Evolutionary conservation across 2,888 invertebrate genomes (phyloP).

Genomic region (Rotaria magnacalcarata): DNA sequence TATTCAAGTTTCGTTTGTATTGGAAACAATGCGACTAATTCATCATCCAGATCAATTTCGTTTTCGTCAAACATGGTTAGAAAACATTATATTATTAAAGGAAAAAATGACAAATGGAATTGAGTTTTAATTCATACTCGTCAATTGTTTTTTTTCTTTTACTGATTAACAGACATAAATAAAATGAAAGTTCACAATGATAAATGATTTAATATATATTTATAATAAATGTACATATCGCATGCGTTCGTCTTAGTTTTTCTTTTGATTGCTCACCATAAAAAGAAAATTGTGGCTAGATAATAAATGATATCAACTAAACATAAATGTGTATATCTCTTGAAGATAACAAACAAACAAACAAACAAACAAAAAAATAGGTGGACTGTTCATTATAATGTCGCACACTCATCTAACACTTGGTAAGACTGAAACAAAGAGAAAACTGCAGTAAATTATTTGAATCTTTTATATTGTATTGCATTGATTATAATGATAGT

Average conservation of each 20-base stretch:
- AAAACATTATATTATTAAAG: slow-evolving; percentile 59
- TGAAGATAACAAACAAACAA: not conserved
- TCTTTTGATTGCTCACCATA: not conserved
- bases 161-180: no score
- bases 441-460: not conserved
- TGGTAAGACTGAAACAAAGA: not conserved
- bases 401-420: not conserved
- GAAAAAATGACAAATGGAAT: slow-evolving; percentile 47
- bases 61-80: slow-evolving; percentile 59
- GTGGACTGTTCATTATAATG: not conserved
- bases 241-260: not conserved
- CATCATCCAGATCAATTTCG: slow-evolving; percentile 59
- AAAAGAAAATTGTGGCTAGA: not conserved
- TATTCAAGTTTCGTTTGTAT: slow-evolving; percentile 58
- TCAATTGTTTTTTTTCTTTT: no score
- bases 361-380: not conserved
- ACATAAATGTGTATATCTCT: not conserved
- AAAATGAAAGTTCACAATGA: not conserved
- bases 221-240: slow-evolving; percentile 22
- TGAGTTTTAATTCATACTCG: not conserved
- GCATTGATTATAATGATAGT: not conserved
- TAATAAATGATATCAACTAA: not conserved
- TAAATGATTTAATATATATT: slow-evolving; percentile 22
- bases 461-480: not conserved
- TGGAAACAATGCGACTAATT: slow-evolving; percentile 58